Evolutionary conservation across 1,140 invertebrate species (phyloP).

Genomic region (Calycopis cecrops): DNA sequence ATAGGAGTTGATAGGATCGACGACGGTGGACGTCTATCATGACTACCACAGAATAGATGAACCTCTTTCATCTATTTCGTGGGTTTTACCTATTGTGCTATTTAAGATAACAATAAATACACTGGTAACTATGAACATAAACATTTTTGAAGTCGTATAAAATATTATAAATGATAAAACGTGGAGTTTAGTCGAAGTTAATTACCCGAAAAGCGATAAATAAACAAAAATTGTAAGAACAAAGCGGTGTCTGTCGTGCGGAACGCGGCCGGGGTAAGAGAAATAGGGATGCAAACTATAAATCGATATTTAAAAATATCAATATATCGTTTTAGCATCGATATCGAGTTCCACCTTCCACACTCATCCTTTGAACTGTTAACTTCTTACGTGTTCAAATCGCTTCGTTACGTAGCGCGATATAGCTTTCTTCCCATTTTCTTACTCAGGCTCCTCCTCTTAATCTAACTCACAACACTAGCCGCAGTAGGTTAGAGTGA

Average conservation of each 20-base stretch:
- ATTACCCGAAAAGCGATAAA: conserved; percentile 63
- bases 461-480: too few species aligned
- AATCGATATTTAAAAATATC: too few species aligned
- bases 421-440: too few species aligned
- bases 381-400: too few species aligned
- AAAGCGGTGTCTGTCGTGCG: conserved; percentile 50
- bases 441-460: too few species aligned
- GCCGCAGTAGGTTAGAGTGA: too few species aligned
- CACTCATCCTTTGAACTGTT: too few species aligned
- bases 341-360: too few species aligned
- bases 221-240: conserved; percentile 42
- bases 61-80: too few species aligned
- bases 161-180: conserved; percentile 23
- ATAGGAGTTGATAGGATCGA: background rate
- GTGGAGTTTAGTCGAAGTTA: conserved; percentile 51
- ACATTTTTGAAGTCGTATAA: background rate
- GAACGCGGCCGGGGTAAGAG: conserved; percentile 36
- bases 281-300: too few species aligned
- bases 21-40: background rate
- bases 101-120: background rate
- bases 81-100: background rate
- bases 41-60: background rate
- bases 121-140: conserved; percentile 8
- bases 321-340: too few species aligned
- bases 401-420: too few species aligned